These are phyloP conservation scores for Potamilus streckersoni DNA, from an alignment of 1,140 invertebrate genomes.

Conservation along the genomic window DNA sequence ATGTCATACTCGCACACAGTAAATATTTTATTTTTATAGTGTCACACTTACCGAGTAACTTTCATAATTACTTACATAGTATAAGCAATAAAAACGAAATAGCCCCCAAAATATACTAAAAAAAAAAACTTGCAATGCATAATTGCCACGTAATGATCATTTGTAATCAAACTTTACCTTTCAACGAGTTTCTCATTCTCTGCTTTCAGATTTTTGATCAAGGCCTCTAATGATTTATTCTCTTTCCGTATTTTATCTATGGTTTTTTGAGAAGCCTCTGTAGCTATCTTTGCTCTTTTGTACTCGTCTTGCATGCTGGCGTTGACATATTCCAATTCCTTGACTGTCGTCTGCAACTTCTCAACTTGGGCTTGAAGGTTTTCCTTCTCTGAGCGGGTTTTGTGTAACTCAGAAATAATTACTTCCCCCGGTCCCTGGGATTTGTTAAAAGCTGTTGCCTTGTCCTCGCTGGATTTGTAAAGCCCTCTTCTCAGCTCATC, in stretches of 20 bases:
- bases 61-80: too few species aligned
- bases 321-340: constrained; percentile 52
- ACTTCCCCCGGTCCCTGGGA: constrained; percentile 53
- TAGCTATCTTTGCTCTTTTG: constrained; percentile 51
- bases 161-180: too few species aligned
- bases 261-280: constrained; percentile 53
- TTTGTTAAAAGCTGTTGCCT: constrained; percentile 35
- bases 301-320: constrained; percentile 55
- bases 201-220: constrained; percentile 38
- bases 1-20: too few species aligned
- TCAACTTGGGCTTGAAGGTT: constrained; percentile 42
- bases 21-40: too few species aligned
- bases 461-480: constrained; percentile 37
- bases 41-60: too few species aligned
- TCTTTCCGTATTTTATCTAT: constrained; percentile 55
- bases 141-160: too few species aligned
- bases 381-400: constrained; percentile 52
- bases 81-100: too few species aligned
- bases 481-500: constrained; percentile 50
- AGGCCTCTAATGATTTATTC: constrained; percentile 48
- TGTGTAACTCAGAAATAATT: constrained; percentile 50
- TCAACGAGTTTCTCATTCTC: constrained; percentile 43
- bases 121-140: too few species aligned
- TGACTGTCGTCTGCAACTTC: constrained; percentile 49
- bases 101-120: too few species aligned